Conservation (phyloP, 1,140 invertebrate genomes). For the Parapsyche elsis region DNA sequence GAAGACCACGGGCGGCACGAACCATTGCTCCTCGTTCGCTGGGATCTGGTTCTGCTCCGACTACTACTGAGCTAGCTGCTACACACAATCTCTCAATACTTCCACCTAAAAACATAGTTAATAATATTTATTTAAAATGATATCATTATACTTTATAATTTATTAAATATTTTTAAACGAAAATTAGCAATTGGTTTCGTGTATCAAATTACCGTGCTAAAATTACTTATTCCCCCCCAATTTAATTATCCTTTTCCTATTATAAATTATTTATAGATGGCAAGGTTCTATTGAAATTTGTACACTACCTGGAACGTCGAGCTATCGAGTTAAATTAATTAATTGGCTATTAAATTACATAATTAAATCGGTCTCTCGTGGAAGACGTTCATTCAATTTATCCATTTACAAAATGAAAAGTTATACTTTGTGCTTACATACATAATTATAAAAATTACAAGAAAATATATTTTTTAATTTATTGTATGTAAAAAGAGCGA, state of each 20-base stretch:
- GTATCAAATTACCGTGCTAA: too few relatives aligned
- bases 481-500: too few relatives aligned
- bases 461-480: too few relatives aligned
- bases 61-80: slow-evolving; percentile 50
- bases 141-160: too few relatives aligned
- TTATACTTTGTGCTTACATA: neutral
- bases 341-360: neutral
- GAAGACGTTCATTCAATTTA: neutral
- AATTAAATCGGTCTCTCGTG: neutral
- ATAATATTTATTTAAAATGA: slow-evolving; percentile 25
- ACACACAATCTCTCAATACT: slow-evolving; percentile 76
- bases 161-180: too few relatives aligned
- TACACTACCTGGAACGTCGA: neutral
- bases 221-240: too few relatives aligned
- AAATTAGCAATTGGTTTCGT: too few relatives aligned
- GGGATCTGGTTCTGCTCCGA: slow-evolving; percentile 73
- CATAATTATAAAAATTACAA: neutral
- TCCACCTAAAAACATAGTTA: slow-evolving; percentile 76
- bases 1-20: slow-evolving; percentile 89
- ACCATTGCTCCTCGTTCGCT: slow-evolving; percentile 84
- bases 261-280: neutral
- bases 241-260: too few relatives aligned
- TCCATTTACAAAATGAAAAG: neutral
- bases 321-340: neutral
- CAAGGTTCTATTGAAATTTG: neutral